phyloP scores from a whole-genome alignment of 2,888 invertebrate genomes.

The Hofmannophila pseudospretella region DNA sequence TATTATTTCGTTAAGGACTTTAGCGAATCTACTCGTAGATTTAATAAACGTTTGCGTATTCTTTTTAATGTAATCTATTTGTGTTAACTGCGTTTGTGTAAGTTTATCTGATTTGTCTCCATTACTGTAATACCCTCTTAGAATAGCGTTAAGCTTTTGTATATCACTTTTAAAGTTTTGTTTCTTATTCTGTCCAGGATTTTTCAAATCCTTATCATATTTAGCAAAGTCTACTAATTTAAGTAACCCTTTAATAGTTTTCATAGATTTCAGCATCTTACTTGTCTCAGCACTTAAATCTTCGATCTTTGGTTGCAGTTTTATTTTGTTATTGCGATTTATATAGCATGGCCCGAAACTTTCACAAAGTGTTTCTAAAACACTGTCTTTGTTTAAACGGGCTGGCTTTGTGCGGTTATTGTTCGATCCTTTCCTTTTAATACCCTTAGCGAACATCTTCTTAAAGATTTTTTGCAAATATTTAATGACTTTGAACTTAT shows the following conservation, averaged over 20 bases:
- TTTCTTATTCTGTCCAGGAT: conserved; percentile 10
- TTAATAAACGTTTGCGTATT: conserved; percentile 43
- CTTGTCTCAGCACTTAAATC: conserved; percentile 40
- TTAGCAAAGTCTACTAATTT: conserved; percentile 28
- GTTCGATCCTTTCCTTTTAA: conserved; percentile 13
- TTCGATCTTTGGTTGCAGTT: conserved; percentile 38
- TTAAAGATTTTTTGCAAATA: conserved; percentile 44
- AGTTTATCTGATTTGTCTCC: conserved; percentile 18
- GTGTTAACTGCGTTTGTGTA: conserved; percentile 31
- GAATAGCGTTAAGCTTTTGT: conserved; percentile 35
- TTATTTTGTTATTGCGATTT: conserved; percentile 24
- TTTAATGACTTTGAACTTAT: conserved; percentile 31
- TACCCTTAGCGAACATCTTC: conserved; percentile 32
- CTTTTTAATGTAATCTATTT: conserved; percentile 45
- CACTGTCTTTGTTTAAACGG: conserved; percentile 25
- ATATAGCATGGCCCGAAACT: conserved; percentile 39
- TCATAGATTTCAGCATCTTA: conserved; percentile 42
- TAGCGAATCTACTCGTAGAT: conserved; percentile 46
- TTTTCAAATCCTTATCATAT: conserved; percentile 10
- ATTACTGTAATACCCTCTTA: conserved; percentile 28
- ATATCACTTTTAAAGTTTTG: conserved; percentile 26
- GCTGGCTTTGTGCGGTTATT: conserved; percentile 11
- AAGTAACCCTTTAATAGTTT: conserved; percentile 47
- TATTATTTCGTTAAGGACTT: conserved; percentile 45
- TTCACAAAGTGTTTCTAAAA: conserved; percentile 41